phyloP scores from a whole-genome alignment of 2,113 vertebrate species.

The Paratilapia polleni region DNA sequence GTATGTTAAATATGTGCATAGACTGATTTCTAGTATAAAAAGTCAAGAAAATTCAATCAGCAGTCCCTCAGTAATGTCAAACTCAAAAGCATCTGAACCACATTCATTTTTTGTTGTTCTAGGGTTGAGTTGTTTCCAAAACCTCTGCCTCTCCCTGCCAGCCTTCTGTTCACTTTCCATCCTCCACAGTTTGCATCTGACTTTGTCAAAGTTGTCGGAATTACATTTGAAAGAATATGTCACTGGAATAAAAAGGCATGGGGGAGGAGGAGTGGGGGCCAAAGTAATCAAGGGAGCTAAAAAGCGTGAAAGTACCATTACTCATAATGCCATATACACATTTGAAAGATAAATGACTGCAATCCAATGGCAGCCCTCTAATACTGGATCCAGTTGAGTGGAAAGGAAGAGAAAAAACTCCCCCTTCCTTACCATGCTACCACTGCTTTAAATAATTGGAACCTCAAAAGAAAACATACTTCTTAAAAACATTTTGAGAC shows the following conservation, averaged over 20 bases:
- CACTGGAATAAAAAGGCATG: constrained; percentile 69
- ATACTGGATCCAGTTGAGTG: constrained; percentile 67
- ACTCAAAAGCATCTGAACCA: constrained; percentile 1
- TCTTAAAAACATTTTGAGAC: constrained; percentile 7
- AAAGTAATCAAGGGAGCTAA: constrained; percentile 80
- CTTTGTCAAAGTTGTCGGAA: constrained; percentile 73
- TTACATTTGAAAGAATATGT: constrained; percentile 71
- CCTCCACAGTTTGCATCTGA: constrained; percentile 55
- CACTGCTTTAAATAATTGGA: constrained; percentile 54
- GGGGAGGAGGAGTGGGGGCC: constrained; percentile 61
- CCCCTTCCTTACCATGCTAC: constrained; percentile 31
- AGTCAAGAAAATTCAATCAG: background rate
- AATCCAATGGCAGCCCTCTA: constrained; percentile 70
- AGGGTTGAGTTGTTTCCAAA: constrained; percentile 18
- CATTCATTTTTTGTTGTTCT: constrained; percentile 7
- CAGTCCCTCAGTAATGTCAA: background rate
- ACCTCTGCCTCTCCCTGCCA: constrained; percentile 4
- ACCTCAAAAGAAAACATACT: background rate
- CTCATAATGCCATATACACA: constrained; percentile 79
- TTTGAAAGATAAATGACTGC: constrained; percentile 78
- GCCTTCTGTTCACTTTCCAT: constrained; percentile 11
- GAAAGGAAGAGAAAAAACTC: constrained; percentile 57
- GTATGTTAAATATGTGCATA: constrained; percentile 3
- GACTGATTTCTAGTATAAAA: constrained; percentile 4
- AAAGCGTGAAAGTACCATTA: constrained; percentile 81